phyloP scores from a whole-genome alignment of 2,113 vertebrate genomes.

The Mirza zaza region DNA sequence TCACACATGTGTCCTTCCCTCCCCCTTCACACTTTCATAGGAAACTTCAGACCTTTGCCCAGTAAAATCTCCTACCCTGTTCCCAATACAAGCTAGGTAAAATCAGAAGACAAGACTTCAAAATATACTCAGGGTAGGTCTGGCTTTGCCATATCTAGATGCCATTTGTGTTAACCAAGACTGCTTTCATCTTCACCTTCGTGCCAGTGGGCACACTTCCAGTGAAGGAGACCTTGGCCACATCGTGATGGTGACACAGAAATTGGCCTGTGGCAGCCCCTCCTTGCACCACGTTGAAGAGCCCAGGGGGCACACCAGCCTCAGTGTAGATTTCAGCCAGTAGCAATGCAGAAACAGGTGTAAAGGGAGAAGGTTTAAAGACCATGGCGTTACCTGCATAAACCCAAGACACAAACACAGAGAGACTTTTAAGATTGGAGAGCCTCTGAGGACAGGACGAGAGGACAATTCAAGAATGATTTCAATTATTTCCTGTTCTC shows the following conservation, averaged over 20 bases:
- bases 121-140: fast-evolving
- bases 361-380: slow-evolving; percentile 96
- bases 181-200: slow-evolving; percentile 83
- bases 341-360: slow-evolving; percentile 90
- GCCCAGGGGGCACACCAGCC: slow-evolving; percentile 92
- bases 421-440: not conserved
- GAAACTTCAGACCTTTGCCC: not conserved
- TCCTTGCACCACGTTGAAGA: slow-evolving; percentile 97
- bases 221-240: slow-evolving; percentile 97
- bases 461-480: too few species aligned
- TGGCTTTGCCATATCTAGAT: fast-evolving
- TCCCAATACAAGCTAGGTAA: not conserved
- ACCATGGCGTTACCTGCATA: slow-evolving; percentile 94
- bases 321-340: slow-evolving; percentile 95
- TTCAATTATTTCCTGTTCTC: too few species aligned
- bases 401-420: not conserved
- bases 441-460: not conserved
- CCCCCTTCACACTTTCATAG: not conserved
- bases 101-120: too few species aligned
- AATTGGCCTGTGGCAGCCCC: slow-evolving; percentile 92
- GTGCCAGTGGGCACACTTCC: slow-evolving; percentile 95
- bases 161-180: fast-evolving
- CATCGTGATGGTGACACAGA: slow-evolving; percentile 92
- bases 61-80: not conserved
- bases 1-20: not conserved